Base-by-base conservation (phyloP, 2,888 invertebrate genomes). In the Cataglyphis livida region DNA sequence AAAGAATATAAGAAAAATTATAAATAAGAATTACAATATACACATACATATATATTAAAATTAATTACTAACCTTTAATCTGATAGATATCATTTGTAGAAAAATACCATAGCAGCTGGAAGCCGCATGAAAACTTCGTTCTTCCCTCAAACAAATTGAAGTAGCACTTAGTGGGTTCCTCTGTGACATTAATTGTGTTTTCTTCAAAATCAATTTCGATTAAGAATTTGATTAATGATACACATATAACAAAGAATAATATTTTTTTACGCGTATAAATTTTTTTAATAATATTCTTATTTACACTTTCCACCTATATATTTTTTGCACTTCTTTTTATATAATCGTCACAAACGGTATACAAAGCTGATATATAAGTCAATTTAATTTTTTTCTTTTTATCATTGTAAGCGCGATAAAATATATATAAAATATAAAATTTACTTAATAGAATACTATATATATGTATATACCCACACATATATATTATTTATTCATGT, bases 121-220 rank as follows among this genome's bases (percentile, higher is more conserved):
- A 83, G 70, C 79, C 79, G 54, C 57, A 83, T 51, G 44, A 68
- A 70, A 71, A 64, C 41, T 18, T 59, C 4, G 32, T 73, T 25
- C 44, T 73, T 28, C n/a, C 12, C 28, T 18, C 15, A 73, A 44
- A 35, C 38, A 51, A 41, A 75, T 81, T 81, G 38, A 54, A 75
- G 15, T 48, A 44, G 83, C 79, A 83, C 71, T 83, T 79, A 65
- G 21, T 12, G 18, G 83, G 61, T 35, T 83, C 57, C 70, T 6
- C 71, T 79, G 57, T 15, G 71, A 28, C 65, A 75, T 75, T 74
- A 57, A 82, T 78, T 71, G 79, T 83, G 65, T 83, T 44, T 70
- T 64, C 15, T 66, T 35, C 65, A 51, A 75, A 66, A 18, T 38
- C 48, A 66, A 51, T 75, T 75, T 75, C 35, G 35, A 35, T 35